Evolutionary conservation across 1,140 invertebrate genomes (phyloP).

Genomic region (Ceratina australensis): DNA sequence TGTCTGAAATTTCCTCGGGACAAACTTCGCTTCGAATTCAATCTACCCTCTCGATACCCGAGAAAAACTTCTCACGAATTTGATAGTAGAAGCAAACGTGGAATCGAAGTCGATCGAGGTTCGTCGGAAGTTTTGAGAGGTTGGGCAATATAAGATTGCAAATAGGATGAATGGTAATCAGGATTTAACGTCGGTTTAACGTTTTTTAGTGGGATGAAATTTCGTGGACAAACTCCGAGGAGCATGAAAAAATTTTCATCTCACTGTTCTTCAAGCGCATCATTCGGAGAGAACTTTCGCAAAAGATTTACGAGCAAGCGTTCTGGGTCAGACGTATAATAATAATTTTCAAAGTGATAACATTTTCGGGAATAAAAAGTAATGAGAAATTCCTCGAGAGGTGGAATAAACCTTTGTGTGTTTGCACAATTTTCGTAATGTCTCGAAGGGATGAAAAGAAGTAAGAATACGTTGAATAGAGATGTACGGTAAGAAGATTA

Average conservation of each 20-base stretch:
- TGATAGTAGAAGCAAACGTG: not conserved
- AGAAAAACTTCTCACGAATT: not conserved
- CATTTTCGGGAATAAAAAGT: not conserved
- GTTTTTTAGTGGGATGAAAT: too few species aligned
- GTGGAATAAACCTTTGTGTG: too few species aligned
- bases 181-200: too few species aligned
- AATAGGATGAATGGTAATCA: too few species aligned
- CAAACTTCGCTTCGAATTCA: not conserved
- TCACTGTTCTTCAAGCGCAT: too few species aligned
- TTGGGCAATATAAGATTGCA: too few species aligned
- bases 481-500: too few species aligned
- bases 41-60: not conserved
- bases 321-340: not conserved
- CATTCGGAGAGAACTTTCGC: not conserved
- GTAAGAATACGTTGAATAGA: too few species aligned
- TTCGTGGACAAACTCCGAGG: too few species aligned
- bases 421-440: not conserved
- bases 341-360: not conserved
- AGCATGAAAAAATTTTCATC: too few species aligned
- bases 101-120: not conserved
- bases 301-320: not conserved
- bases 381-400: slow-evolving; percentile 1
- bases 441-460: not conserved
- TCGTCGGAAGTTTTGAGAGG: not conserved
- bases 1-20: not conserved